phyloP scores from a whole-genome alignment of 2,797 vertebrate species.

The Muraenolepis orangiensis region DNA sequence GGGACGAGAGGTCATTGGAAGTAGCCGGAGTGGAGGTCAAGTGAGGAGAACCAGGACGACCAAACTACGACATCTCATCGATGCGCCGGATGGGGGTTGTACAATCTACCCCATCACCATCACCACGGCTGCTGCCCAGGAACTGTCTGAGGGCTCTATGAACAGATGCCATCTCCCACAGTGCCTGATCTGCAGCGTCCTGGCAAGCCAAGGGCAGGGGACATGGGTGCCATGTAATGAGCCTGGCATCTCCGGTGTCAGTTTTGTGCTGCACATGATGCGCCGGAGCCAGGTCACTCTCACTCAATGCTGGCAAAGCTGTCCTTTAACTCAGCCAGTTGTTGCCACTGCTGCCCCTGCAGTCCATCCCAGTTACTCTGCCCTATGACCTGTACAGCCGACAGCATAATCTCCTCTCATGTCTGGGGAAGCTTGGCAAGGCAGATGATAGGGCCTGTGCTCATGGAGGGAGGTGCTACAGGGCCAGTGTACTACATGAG shows the following conservation, averaged over 20 bases:
- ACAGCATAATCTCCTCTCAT: not conserved
- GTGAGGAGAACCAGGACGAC: slow-evolving; percentile 2
- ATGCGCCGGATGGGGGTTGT: not conserved
- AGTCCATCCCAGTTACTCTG: not conserved
- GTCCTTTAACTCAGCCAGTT: not conserved
- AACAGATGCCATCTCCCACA: not conserved
- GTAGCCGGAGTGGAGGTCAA: not conserved
- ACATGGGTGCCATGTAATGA: not conserved
- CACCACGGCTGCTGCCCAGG: not conserved
- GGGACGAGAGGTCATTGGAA: not conserved
- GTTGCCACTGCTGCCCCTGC: not conserved
- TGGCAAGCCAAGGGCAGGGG: not conserved
- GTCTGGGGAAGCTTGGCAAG: not conserved
- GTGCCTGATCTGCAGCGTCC: not conserved
- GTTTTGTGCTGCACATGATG: not conserved
- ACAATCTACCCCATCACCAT: no score
- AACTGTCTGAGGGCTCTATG: not conserved
- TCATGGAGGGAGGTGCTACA: not conserved
- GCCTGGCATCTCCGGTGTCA: no score
- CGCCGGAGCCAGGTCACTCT: not conserved
- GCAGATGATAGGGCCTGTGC: not conserved
- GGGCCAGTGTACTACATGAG: not conserved
- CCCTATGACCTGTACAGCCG: not conserved
- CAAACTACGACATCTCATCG: not conserved
- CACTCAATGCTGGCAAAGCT: not conserved